Evolutionary conservation across 2,797 vertebrate species (phyloP), one percentile per base, ranked within the genome.

Genomic region (Parotocinclus haroldoi): DNA sequence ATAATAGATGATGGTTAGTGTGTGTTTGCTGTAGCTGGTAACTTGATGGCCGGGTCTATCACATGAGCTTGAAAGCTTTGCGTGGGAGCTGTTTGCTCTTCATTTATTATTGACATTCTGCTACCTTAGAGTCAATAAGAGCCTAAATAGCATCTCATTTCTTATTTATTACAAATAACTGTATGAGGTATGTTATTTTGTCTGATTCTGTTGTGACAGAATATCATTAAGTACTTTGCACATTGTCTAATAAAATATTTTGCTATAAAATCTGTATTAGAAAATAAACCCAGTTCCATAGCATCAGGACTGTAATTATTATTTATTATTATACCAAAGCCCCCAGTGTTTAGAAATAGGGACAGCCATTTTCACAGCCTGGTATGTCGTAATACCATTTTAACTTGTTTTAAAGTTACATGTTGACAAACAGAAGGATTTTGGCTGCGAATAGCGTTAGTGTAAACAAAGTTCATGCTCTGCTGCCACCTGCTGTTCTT

Each of bases 401-500:
- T 55, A n/a, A 27, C 18, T 18, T 17, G 44, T 13, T 45, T 0
- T 13, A 44, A 36, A 18, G 27, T 27, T 27, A 27, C 5, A 27
- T 5, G 2, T 27, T 5, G 5, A 5, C 27, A 27, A 27, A 27
- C 27, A 27, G 27, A 27, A 27, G 27, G 27, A 27, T 2, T 2
- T 27, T 27, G 27, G 27, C 27, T 27, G 27, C 5, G 27, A 27
- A 27, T 27, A 27, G 27, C 27, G 27, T 27, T 27, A 2, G 27
- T 27, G 27, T 27, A 27, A 27, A 27, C n/a, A 27, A 2, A 55
- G 11, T 40, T 50, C 36, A 38, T 42, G 14, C 63, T 62, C 58
- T 42, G 38, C 70, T 66, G 58, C 70, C 70, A 66, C 53, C 70
- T 66, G 70, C 51, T 72, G 70, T 44, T 49, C n/a, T 7, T 19